These are phyloP conservation scores for Artibeus lituratus DNA, from an alignment of 2,797 vertebrate species.

Conservation along the genomic window DNA sequence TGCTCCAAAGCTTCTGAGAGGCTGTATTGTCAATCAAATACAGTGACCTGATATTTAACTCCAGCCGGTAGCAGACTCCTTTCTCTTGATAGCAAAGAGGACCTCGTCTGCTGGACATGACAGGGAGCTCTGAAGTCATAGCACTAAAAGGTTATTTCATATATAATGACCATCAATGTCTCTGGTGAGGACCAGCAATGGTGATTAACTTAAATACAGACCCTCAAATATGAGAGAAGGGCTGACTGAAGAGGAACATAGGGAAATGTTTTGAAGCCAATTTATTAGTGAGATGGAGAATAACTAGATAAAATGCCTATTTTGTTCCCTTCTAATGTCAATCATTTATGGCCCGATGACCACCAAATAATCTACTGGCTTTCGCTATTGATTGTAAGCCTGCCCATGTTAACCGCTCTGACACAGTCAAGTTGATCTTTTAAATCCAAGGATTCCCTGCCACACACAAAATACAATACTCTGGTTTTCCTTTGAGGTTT, in stretches of 20 bases:
- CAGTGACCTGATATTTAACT: constrained; percentile 54
- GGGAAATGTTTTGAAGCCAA: background rate
- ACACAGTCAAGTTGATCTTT: background rate
- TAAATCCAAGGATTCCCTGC: background rate
- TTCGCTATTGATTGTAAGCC: background rate
- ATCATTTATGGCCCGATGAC: background rate
- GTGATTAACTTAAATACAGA: background rate
- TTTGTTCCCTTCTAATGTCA: background rate
- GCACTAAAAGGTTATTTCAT: constrained; percentile 50
- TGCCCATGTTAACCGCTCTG: background rate
- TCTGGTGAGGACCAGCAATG: background rate
- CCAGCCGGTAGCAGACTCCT: background rate
- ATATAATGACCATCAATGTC: background rate
- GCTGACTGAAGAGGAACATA: background rate
- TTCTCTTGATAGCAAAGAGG: constrained; percentile 27
- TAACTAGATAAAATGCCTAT: background rate
- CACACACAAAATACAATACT: background rate
- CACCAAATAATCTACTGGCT: background rate
- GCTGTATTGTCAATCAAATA: constrained; percentile 35
- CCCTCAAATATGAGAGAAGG: background rate
- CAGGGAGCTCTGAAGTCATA: background rate
- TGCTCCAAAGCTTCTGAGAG: background rate
- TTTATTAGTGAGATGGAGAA: background rate
- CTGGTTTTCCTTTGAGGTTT: background rate
- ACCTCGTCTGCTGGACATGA: background rate